A percentile compares a stretch with the other conserved stretches of the same genome.
These are phyloP conservation scores for Alauda arvensis DNA, from an alignment of 2,797 vertebrate species.

Conservation along the genomic window DNA sequence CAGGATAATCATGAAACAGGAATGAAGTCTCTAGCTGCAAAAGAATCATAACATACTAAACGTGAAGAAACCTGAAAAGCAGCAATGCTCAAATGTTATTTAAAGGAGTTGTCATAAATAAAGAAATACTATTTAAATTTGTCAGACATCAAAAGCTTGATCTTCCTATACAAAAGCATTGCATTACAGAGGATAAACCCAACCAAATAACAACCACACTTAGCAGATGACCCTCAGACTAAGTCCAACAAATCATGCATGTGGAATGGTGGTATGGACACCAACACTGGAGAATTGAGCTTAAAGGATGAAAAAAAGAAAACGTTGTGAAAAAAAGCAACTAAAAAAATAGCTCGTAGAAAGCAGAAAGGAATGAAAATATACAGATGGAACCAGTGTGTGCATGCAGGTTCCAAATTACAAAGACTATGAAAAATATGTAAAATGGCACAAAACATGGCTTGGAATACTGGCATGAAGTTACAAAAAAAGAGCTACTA, in stretches of 20 bases:
- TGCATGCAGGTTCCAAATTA: neutral
- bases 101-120: neutral
- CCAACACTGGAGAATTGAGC: neutral
- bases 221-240: neutral
- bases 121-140: neutral
- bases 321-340: neutral
- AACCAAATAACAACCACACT: neutral
- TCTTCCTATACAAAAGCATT: neutral
- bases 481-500: neutral
- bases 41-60: neutral
- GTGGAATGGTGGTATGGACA: neutral
- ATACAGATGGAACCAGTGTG: neutral
- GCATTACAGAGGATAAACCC: neutral
- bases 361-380: slow-evolving; percentile 1
- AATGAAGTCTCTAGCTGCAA: neutral
- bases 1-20: neutral
- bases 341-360: neutral
- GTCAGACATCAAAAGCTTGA: neutral
- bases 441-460: slow-evolving; percentile 19
- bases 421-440: neutral
- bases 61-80: neutral
- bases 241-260: neutral
- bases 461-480: slow-evolving; percentile 8
- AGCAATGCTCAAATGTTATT: neutral
- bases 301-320: neutral